Evolutionary conservation across 2,113 vertebrate genomes (phyloP).

Genomic region (Uria lomvia): DNA sequence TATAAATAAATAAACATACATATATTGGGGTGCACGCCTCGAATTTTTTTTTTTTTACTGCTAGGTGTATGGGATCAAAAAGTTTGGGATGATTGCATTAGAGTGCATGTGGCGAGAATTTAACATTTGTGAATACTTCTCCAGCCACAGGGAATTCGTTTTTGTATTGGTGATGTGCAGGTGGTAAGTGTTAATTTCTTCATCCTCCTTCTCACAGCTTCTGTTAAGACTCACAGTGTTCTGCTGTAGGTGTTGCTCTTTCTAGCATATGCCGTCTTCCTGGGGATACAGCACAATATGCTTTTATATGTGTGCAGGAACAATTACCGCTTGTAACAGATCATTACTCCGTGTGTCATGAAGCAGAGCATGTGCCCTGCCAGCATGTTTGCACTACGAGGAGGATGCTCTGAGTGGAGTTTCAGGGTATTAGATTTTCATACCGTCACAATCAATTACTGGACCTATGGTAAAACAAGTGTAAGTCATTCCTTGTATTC

Average conservation of each 20-base stretch:
- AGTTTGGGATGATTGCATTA: background rate
- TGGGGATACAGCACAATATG: constrained; percentile 13
- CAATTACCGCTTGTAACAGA: background rate
- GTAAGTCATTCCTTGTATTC: background rate
- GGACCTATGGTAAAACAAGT: background rate
- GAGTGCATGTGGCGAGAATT: background rate
- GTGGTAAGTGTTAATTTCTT: constrained; percentile 28
- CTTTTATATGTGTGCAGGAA: constrained; percentile 4
- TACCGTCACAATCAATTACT: background rate
- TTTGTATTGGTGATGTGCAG: background rate
- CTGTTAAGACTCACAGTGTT: background rate
- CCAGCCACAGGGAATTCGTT: background rate
- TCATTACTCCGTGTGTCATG: background rate
- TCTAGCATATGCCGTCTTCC: background rate
- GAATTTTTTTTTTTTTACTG: background rate
- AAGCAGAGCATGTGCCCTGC: constrained; percentile 18
- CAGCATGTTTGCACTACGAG: background rate
- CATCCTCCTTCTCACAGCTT: background rate
- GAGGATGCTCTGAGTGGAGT: background rate
- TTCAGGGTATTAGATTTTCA: background rate
- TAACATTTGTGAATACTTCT: background rate
- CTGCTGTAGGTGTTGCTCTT: constrained; percentile 8
- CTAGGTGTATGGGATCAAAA: background rate
- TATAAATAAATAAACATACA: background rate
- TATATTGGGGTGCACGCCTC: background rate